Percentiles rank a stretch among this genome's conserved stretches.
Evolutionary conservation across 2,113 vertebrate genomes (phyloP).

Genomic region (Baryphthengus martii): DNA sequence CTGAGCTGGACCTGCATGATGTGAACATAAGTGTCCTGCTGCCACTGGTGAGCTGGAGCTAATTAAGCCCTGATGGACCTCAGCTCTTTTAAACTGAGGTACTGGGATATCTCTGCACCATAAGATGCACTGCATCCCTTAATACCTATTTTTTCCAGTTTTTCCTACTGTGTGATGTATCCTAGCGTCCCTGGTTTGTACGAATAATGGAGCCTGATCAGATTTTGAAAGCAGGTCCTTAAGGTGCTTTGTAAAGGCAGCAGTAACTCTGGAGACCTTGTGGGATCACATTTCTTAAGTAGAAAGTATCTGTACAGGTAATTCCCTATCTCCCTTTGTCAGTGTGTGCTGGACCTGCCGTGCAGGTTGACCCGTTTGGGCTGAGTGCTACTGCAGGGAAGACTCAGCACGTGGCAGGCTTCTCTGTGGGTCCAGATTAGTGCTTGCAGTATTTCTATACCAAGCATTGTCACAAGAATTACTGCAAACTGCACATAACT

Average conservation of each 20-base stretch:
- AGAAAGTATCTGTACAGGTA: not conserved
- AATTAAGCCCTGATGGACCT: conserved; percentile 11
- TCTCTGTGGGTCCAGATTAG: not conserved
- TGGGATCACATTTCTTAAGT: not conserved
- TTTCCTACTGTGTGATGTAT: accelerated
- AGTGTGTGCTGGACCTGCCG: not conserved
- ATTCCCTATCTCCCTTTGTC: not conserved
- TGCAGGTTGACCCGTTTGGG: not conserved
- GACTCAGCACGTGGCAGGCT: accelerated
- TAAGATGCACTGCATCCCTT: not conserved
- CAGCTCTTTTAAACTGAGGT: not conserved
- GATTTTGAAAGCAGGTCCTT: not conserved
- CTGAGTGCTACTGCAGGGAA: not conserved
- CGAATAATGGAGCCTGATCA: not conserved
- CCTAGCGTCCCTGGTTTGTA: not conserved
- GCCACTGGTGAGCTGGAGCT: not conserved
- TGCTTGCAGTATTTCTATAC: not conserved
- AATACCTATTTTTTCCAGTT: not conserved
- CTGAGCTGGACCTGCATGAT: not conserved
- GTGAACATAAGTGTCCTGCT: not conserved
- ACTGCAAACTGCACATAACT: not conserved
- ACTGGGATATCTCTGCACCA: not conserved
- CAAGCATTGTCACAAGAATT: not conserved
- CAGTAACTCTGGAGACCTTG: not conserved
- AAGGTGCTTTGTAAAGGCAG: not conserved